Evolutionary conservation across 2,888 invertebrate species (phyloP), one percentile per base, ranked within the genome.

Genomic region (Tryphoninae sp.): DNA sequence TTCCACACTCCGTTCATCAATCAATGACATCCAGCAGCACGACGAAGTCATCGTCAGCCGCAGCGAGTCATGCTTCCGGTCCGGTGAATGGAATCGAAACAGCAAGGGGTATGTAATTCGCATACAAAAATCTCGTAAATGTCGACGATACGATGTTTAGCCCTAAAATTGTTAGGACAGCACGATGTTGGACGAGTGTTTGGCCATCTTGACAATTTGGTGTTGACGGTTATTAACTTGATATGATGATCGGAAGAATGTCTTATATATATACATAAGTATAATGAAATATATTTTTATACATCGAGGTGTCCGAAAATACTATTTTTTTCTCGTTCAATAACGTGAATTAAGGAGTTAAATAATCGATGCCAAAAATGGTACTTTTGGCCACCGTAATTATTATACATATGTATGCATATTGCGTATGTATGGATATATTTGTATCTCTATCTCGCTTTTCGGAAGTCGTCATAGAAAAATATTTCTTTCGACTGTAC

Each of bases 21-120:
- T 89, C 90, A 2, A 82, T 86, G 13, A 90, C 89, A 55, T 90
- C 89, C 1, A 90, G 88, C 71, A 89, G 88, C 40, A 87, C 89
- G 2, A 85, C 88, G 78, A 77, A 73, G 16, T 82, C 79, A 0
- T 85, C 79, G 1, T 85, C 87, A 2, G 85, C 87, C 0, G 83
- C 86, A 23, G 86, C 87, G 8, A 89, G 88, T 83, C 89, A 89
- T 83, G 81, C 82, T 58, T 84, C 87, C 2, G 84, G 80, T 11
- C 86, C 88, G 6, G 82, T 80, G 19, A 87, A 87, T 67, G 87
- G 89, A 72, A 81, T 84, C n/a, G 85, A 83, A 42, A 81, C 81
- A 19, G 79, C 86, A 23, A 86, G 88, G 59, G 89, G 88, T 88
- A 86, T 62, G 85, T 82, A 51, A 23, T 13, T 19, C 22, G 26